These are phyloP conservation scores for Diplodus puntazzo DNA, from an alignment of 2,797 vertebrate species.

Conservation along the genomic window DNA sequence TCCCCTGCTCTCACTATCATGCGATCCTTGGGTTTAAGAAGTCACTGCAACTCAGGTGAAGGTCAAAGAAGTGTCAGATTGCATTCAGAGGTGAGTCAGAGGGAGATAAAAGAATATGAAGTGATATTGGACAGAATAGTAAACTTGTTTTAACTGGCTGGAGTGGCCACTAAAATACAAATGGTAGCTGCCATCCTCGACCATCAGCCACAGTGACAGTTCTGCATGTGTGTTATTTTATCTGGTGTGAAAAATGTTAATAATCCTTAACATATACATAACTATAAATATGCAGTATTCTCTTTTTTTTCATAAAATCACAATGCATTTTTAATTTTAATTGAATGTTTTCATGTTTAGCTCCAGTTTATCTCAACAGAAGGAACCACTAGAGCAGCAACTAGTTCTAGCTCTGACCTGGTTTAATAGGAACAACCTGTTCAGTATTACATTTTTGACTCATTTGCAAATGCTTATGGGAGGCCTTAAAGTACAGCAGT, in stretches of 20 bases:
- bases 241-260: background rate
- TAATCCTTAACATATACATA: background rate
- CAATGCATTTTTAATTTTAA: background rate
- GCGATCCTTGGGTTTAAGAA: conserved; percentile 17
- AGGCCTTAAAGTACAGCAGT: background rate
- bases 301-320: background rate
- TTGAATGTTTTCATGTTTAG: background rate
- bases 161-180: background rate
- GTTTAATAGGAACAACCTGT: too few species aligned
- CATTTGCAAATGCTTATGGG: background rate
- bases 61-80: conserved; percentile 35
- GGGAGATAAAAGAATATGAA: background rate
- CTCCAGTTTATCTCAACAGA: background rate
- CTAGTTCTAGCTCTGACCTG: too few species aligned
- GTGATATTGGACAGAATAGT: background rate
- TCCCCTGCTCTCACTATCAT: conserved; percentile 24
- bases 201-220: background rate
- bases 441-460: too few species aligned
- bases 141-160: background rate
- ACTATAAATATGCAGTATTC: background rate
- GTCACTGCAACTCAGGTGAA: background rate
- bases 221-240: background rate
- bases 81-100: background rate
- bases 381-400: background rate
- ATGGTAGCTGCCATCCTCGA: background rate